phyloP scores from a whole-genome alignment of 2,113 vertebrate genomes.

The Callithrix jacchus region DNA sequence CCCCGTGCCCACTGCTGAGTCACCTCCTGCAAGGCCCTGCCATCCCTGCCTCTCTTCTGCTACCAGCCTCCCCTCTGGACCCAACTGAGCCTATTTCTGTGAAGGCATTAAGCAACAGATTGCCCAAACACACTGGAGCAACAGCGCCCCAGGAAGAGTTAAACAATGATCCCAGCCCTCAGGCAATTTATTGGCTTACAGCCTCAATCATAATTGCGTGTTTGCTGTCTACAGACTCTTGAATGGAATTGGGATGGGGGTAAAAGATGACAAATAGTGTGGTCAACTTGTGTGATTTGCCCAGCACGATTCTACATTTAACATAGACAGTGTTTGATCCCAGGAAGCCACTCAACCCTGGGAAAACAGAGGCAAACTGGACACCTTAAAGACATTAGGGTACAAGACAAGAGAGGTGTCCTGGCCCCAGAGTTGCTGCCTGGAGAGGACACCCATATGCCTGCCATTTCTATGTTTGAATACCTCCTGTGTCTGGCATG shows the following conservation, averaged over 20 bases:
- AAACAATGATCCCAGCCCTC: not conserved
- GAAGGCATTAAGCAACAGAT: not conserved
- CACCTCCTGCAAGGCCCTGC: not conserved
- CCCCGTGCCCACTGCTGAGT: conserved; percentile 39
- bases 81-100: conserved; percentile 17
- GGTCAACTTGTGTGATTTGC: not conserved
- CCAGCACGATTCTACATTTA: accelerated
- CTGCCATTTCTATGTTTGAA: accelerated
- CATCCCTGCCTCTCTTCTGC: not conserved
- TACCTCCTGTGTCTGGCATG: accelerated
- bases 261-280: not conserved
- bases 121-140: not conserved
- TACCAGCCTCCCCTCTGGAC: not conserved
- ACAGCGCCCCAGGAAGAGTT: not conserved
- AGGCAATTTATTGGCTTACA: not conserved
- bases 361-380: not conserved
- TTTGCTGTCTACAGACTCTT: not conserved
- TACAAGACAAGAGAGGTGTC: not conserved
- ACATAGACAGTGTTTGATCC: not conserved
- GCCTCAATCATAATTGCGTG: not conserved
- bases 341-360: not conserved
- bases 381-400: not conserved
- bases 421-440: not conserved
- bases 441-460: accelerated
- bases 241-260: not conserved